These are phyloP conservation scores for Paradoxurus hermaphroditus DNA, from an alignment of 2,113 vertebrate species.

Conservation along the genomic window DNA sequence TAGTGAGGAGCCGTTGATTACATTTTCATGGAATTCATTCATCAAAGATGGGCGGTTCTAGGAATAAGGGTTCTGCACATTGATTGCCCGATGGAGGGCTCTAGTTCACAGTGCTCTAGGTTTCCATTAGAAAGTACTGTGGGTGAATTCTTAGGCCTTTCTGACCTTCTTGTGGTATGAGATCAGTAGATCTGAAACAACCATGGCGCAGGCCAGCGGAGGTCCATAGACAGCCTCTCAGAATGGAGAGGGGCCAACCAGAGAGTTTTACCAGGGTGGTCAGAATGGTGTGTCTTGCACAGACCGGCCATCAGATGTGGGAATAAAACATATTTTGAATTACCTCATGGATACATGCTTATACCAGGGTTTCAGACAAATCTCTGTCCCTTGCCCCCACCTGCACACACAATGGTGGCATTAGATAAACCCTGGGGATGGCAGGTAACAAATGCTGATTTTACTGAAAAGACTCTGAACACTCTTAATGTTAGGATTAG, in stretches of 20 bases:
- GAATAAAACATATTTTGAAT: background rate
- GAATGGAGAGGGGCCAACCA: background rate
- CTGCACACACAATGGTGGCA: background rate
- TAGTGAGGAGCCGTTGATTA: background rate
- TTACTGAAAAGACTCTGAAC: background rate
- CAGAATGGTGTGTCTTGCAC: background rate
- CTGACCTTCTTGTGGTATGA: background rate
- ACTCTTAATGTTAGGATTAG: too few species aligned
- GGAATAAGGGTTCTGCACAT: background rate
- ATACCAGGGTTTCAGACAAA: background rate
- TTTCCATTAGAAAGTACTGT: background rate
- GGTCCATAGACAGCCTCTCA: background rate
- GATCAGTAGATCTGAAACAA: background rate
- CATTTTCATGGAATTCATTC: conserved; percentile 34
- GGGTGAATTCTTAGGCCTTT: background rate
- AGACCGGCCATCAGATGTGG: background rate
- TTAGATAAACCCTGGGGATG: background rate
- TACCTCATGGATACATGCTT: background rate
- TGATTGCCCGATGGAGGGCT: background rate
- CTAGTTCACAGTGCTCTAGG: background rate
- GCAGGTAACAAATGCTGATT: background rate
- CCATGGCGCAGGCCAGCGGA: background rate
- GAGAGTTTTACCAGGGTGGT: background rate
- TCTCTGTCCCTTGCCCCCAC: background rate
- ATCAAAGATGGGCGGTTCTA: background rate